These are phyloP conservation scores for Leuciscus waleckii DNA, from an alignment of 2,797 vertebrate species.

Conservation along the genomic window DNA sequence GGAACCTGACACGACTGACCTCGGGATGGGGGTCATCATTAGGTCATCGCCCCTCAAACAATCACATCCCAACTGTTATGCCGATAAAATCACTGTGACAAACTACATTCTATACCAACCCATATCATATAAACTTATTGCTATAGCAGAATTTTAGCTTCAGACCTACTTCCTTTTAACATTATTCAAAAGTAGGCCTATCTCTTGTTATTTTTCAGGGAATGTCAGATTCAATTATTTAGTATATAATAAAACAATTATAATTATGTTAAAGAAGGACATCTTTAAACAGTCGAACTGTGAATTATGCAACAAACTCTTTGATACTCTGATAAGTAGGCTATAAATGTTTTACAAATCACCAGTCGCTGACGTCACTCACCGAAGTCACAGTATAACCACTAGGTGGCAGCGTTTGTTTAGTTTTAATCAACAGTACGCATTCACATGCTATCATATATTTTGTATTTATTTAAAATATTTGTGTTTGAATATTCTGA, in stretches of 20 bases:
- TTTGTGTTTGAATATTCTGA: background rate
- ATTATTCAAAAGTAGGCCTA: background rate
- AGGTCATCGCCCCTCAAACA: conserved; percentile 76
- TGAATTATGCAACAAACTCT: background rate
- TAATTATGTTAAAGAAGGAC: background rate
- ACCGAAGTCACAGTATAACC: background rate
- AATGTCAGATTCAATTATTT: background rate
- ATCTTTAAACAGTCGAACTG: background rate
- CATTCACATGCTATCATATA: background rate
- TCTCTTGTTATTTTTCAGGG: background rate
- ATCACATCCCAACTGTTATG: background rate
- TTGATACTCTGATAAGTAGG: background rate
- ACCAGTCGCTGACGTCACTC: background rate
- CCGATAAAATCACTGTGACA: background rate
- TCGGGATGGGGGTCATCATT: conserved; percentile 80
- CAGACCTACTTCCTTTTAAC: background rate
- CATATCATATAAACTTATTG: background rate
- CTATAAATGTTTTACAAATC: background rate
- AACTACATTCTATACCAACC: background rate
- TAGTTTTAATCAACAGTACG: background rate
- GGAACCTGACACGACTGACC: conserved; percentile 83
- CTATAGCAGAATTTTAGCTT: background rate
- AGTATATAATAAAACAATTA: background rate
- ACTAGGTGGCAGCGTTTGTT: conserved; percentile 46
- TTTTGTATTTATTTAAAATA: background rate